Base-by-base conservation (phyloP, 2,797 vertebrate genomes). In the Siniperca undulata region DNA sequence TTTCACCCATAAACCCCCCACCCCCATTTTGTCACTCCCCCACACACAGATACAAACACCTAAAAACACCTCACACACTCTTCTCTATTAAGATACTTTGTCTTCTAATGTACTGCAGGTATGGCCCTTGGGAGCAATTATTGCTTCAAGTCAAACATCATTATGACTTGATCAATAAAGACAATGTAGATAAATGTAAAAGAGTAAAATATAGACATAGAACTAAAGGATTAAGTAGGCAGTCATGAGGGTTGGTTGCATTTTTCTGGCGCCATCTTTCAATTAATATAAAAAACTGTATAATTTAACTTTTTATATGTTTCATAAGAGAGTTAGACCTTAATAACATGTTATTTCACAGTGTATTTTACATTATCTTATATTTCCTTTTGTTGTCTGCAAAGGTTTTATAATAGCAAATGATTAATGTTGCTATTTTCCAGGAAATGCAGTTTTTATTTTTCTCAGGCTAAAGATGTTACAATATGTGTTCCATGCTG, bases 141-240 rank as follows among this genome's bases (percentile, higher is more conserved):
- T 62, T 76, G 74, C 64, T 67, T 64, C 17, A 80, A 77, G 77
- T 91, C 86, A 87, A 80, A 88, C 70, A 82, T 77, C 56, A 87
- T 86, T 74, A 77, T 62, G 68, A 46, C 60, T 66, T 55, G n/a
- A 84, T 85, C 79, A 73, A 74, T 87, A 67, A 61, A 74, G 58
- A 64, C 4, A 10, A 1, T 58, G 44, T 58, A 61, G 44, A 72
- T 64, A 44, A 59, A 74, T 77, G 62, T 70, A 64, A 65, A 67
- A 30, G 60, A 68, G 75, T 24, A 53, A 81, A 62, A 55, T 52
- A 20, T 6, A 62, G 14, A 64, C 14, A 46, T 4, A 53, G 8
- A 61, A 20, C 17, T 61, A 40, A 56, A 1, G 7, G 67, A 38
- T 75, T 16, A 56, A 20, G 3, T 3, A 40, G 16, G 22, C 14